Evolutionary conservation across 2,888 invertebrate genomes (phyloP), one percentile per base, ranked within the genome.

Genomic region (Caenorhabditis plicata): DNA sequence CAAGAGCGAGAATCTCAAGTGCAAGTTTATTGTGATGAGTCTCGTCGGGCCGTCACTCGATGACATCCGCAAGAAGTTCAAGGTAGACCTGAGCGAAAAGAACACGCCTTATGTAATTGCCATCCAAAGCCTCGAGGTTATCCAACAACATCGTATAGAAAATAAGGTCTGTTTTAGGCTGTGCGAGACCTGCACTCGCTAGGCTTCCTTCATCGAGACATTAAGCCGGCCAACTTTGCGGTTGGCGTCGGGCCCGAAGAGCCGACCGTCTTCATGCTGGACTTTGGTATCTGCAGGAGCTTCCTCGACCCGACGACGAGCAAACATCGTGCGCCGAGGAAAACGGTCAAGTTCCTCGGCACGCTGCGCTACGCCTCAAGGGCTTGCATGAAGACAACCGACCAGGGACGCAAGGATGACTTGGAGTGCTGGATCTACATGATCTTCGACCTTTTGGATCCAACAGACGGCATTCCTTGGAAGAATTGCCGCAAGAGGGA

Each of bases 1-100:
- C 9, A 53, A 46, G 17, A 48, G 39, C n/a, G 56, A 64, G 11
- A 52, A 55, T 9, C 44, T 60, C 17, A 40, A 50, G 39, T 65
- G 55, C 46, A 65, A 67, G 54, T 68, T 64, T 26, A 49, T 68
- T 32, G 64, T 68, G 41, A 68, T 68, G 68, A 55, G 64, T 19
- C 45, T 68, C 2, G 58, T 68, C 23, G 68, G 64, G 3, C 64
- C 62, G 19, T 62, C 62, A 4, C 32, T 68, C 31, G 68, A 68
- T n/a, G 68, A 68, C 27, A 27, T 51, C 22, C 62, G 64, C 7
- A 49, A 47, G 31, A 51, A 57, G 44, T 62, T 44, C 26, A 25
- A 26, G 3, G 46, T 58, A 3, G 42, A 39, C 9, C 38, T 54
- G 39, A 39, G 40, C 27, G 17, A 36, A 25, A 40, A 44, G 15